A percentile compares a stretch with the other conserved stretches of the same genome.
Evolutionary conservation across 2,888 invertebrate genomes (phyloP).

Genomic region (Cerastis leucographa): DNA sequence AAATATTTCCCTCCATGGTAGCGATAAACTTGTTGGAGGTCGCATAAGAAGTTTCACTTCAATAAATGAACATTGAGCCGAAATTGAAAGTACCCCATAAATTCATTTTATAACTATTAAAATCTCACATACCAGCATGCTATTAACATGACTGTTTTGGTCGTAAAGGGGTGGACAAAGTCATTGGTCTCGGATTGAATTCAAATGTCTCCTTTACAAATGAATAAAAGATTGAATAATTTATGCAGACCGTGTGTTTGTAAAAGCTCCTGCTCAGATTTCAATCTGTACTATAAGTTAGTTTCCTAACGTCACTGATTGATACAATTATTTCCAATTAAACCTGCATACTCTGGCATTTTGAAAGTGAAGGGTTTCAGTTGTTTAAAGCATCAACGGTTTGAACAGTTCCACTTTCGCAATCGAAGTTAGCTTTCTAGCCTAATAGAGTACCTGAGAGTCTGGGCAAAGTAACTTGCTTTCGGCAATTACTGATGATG

Average conservation of each 20-base stretch:
- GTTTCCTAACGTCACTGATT: background rate
- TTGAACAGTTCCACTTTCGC: background rate
- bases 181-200: conserved; percentile 44
- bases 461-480: too few relatives aligned
- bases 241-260: background rate
- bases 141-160: conserved; percentile 35
- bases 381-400: background rate
- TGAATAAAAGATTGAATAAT: conserved; percentile 1
- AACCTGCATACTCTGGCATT: background rate
- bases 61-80: too few relatives aligned
- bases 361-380: conserved; percentile 17
- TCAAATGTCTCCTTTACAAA: conserved; percentile 27
- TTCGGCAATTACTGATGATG: too few relatives aligned
- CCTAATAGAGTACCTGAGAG: background rate
- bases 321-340: conserved; percentile 5
- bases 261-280: conserved; percentile 9
- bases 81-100: conserved; percentile 45
- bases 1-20: too few relatives aligned
- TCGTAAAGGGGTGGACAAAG: conserved; percentile 31
- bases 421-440: background rate
- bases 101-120: conserved; percentile 42
- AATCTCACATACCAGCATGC: conserved; percentile 39
- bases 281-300: background rate
- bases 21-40: too few relatives aligned
- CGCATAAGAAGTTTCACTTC: too few relatives aligned